Conservation (phyloP, 2,888 invertebrate genomes). For the Hyposoter dolosus region DNA sequence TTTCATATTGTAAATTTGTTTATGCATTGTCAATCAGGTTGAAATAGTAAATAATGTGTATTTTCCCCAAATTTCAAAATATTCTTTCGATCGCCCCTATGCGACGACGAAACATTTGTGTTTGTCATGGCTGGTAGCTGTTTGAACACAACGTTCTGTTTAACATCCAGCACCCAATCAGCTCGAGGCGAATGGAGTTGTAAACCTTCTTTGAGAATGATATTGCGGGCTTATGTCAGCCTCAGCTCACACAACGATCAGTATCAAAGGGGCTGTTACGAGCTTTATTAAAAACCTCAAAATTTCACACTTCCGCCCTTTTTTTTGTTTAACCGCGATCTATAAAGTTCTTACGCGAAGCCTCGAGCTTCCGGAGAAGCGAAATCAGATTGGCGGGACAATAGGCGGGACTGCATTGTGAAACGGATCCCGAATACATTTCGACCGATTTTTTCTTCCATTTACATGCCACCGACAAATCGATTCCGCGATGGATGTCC, state of each 20-base stretch:
- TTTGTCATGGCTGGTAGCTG: background rate
- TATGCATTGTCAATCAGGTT: background rate
- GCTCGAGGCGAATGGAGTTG: conserved; percentile 4
- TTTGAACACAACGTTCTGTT: background rate
- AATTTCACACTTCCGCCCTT: conserved; percentile 15
- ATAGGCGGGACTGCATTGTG: conserved; percentile 76
- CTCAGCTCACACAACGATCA: background rate
- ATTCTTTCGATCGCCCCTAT: conserved; percentile 23
- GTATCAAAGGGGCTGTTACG: background rate
- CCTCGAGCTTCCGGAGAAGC: conserved; percentile 76
- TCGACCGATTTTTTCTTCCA: conserved; percentile 34
- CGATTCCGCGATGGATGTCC: conserved; percentile 6
- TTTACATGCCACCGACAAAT: conserved; percentile 16
- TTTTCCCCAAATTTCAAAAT: conserved; percentile 16
- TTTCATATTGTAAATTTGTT: background rate
- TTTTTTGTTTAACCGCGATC: background rate
- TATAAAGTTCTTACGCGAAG: conserved; percentile 16
- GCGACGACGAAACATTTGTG: conserved; percentile 12
- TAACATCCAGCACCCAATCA: conserved; percentile 8
- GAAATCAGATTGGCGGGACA: conserved; percentile 80
- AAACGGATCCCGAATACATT: conserved; percentile 69
- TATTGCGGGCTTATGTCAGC: conserved; percentile 20
- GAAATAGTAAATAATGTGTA: background rate
- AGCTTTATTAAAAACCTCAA: background rate
- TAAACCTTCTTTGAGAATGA: conserved; percentile 17